phyloP scores from a whole-genome alignment of 2,113 vertebrate genomes.

The Rhizomys pruinosus region DNA sequence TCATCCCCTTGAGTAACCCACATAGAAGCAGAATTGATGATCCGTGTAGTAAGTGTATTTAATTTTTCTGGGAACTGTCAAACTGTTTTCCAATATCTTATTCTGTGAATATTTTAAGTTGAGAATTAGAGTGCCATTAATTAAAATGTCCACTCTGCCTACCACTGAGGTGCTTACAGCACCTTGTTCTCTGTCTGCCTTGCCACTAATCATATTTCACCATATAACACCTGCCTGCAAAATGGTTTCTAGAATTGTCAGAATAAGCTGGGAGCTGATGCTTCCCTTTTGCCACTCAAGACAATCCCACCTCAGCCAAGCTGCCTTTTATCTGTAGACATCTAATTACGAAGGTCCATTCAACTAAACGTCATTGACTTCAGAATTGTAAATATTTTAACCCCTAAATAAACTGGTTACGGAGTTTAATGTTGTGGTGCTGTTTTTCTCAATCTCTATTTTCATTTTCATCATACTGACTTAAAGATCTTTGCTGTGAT shows the following conservation, averaged over 20 bases:
- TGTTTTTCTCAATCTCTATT: background rate
- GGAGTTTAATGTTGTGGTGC: rapidly evolving
- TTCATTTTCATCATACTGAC: background rate
- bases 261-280: background rate
- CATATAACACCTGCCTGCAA: background rate
- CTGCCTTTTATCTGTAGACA: background rate
- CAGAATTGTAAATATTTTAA: slow-evolving; percentile 17
- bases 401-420: background rate
- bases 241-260: background rate
- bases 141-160: background rate
- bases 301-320: background rate
- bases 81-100: background rate
- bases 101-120: slow-evolving; percentile 15
- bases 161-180: background rate
- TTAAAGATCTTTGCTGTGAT: background rate
- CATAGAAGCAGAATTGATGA: background rate
- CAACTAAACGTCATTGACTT: background rate
- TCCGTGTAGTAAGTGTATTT: background rate
- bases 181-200: background rate
- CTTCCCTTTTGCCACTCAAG: background rate
- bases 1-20: background rate
- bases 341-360: background rate
- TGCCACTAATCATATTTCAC: background rate
- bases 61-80: background rate
- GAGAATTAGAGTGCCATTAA: background rate